Conservation (phyloP, 2,888 invertebrate species). For the Epistrophe eligans region DNA sequence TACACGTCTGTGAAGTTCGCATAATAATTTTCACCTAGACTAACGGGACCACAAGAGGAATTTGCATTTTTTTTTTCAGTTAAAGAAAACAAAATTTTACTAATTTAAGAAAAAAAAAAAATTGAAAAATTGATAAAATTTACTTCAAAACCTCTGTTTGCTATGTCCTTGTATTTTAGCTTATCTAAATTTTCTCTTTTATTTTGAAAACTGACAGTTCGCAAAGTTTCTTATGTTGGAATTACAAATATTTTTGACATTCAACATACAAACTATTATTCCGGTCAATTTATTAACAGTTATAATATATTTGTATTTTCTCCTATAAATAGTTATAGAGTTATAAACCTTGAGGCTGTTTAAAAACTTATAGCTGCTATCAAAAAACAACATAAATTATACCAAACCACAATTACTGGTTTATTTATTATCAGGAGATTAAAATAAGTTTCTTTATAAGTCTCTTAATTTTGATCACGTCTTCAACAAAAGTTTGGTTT, state of each 20-base stretch:
- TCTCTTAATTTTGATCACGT: slow-evolving; percentile 29
- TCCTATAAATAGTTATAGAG: not conserved
- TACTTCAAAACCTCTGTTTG: too few species aligned
- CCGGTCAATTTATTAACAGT: not conserved
- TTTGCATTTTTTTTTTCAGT: too few species aligned
- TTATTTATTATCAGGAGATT: slow-evolving; percentile 33
- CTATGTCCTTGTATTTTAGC: too few species aligned
- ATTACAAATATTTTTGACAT: not conserved
- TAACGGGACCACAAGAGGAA: too few species aligned
- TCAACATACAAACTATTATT: not conserved
- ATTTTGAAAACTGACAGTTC: too few species aligned
- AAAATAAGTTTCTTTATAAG: slow-evolving; percentile 28
- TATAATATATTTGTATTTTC: not conserved
- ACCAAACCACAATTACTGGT: slow-evolving; percentile 17
- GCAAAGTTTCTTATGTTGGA: too few species aligned
- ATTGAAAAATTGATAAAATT: too few species aligned
- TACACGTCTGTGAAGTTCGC: too few species aligned
- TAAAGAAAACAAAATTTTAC: too few species aligned
- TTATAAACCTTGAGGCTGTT: not conserved
- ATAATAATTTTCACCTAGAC: too few species aligned
- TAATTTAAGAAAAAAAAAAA: too few species aligned
- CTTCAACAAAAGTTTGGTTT: slow-evolving; percentile 1
- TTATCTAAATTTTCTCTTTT: too few species aligned
- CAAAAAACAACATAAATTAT: slow-evolving; percentile 26
- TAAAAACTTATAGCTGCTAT: not conserved